Evolutionary conservation across 1,140 invertebrate genomes (phyloP).

Genomic region (Dryas iulia): DNA sequence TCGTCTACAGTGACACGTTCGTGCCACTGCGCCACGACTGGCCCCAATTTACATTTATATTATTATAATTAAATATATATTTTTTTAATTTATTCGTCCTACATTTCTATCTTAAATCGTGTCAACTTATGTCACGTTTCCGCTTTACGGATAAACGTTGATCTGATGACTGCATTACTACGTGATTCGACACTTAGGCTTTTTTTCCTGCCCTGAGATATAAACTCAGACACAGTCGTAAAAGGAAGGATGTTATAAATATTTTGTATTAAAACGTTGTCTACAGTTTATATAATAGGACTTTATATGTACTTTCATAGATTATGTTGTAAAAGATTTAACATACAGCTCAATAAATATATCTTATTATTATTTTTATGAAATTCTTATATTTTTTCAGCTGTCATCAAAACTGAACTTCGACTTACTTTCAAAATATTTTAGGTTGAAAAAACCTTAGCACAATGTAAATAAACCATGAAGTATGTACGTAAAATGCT

Average conservation of each 20-base stretch:
- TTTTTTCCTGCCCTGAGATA: not conserved
- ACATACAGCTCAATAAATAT: not conserved
- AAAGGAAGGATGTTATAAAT: not conserved
- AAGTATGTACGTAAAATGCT: too few species aligned
- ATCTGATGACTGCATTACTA: constrained; percentile 23
- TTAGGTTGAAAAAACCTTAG: too few species aligned
- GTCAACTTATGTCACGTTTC: constrained; percentile 20
- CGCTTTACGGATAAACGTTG: constrained; percentile 11
- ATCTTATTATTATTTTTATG: too few species aligned
- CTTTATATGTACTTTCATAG: not conserved
- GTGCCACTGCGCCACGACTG: too few species aligned
- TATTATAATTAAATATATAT: too few species aligned
- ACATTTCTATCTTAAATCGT: constrained; percentile 6
- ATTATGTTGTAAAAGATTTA: not conserved
- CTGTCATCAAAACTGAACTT: too few species aligned
- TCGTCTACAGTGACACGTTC: too few species aligned
- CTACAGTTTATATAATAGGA: not conserved
- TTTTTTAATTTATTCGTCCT: too few species aligned
- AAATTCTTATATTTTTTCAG: too few species aligned
- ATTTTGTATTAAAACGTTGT: not conserved
- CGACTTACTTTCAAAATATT: too few species aligned
- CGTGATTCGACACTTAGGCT: constrained; percentile 30
- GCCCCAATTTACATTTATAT: too few species aligned
- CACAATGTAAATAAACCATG: too few species aligned
- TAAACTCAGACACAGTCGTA: not conserved